Percentiles rank a stretch among this genome's conserved stretches.
These are phyloP conservation scores for Copsychus sechellarum DNA, from an alignment of 2,113 vertebrate genomes.

Conservation along the genomic window DNA sequence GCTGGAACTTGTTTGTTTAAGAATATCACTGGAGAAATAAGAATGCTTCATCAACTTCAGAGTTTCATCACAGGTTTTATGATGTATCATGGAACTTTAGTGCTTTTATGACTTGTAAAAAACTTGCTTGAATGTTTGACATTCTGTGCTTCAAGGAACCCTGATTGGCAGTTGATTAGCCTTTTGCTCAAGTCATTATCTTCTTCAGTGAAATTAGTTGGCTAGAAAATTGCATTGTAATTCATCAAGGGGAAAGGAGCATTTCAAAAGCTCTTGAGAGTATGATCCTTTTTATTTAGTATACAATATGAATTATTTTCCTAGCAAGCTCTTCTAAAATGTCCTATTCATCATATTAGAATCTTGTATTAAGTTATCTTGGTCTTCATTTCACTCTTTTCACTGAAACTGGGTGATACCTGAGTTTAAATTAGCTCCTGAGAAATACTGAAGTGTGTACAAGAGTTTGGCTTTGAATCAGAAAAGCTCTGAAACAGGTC, in stretches of 20 bases:
- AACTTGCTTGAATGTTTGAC: slow-evolving; percentile 84
- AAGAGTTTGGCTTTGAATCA: background rate
- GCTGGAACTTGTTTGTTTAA: slow-evolving; percentile 71
- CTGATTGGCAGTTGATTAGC: slow-evolving; percentile 97
- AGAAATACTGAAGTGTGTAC: background rate
- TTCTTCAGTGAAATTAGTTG: slow-evolving; percentile 91
- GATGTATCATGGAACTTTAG: slow-evolving; percentile 68
- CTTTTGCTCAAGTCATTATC: slow-evolving; percentile 92
- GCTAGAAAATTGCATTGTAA: slow-evolving; percentile 90
- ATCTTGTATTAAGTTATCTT: slow-evolving; percentile 55
- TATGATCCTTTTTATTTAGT: slow-evolving; percentile 69
- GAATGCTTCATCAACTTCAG: slow-evolving; percentile 70
- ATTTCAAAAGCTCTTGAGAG: slow-evolving; percentile 68
- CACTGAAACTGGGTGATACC: slow-evolving; percentile 29
- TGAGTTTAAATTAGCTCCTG: slow-evolving; percentile 18
- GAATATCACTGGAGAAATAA: slow-evolving; percentile 71
- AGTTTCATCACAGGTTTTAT: slow-evolving; percentile 73
- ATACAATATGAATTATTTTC: slow-evolving; percentile 66
- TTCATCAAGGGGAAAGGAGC: slow-evolving; percentile 78
- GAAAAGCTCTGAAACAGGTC: background rate
- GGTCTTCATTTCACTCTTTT: slow-evolving; percentile 36
- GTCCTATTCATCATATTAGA: slow-evolving; percentile 28
- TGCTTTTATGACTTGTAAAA: slow-evolving; percentile 78
- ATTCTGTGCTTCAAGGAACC: slow-evolving; percentile 84
- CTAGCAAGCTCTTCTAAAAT: slow-evolving; percentile 53